Base-by-base conservation (phyloP, 2,888 invertebrate genomes). In the Aquatica leii region DNA sequence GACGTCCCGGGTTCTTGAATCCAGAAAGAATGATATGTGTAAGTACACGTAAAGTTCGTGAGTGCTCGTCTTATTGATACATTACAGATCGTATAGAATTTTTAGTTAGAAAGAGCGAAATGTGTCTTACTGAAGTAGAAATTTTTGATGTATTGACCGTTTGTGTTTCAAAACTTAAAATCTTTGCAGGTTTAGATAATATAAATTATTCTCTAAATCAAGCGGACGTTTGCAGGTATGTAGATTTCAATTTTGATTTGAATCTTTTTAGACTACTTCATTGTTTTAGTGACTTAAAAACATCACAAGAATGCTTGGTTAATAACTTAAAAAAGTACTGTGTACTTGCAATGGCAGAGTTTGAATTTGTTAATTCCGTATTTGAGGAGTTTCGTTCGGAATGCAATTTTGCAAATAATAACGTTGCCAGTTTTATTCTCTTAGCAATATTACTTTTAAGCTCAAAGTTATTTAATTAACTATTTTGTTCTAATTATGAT, bases 201-300 rank as follows among this genome's bases (percentile, higher is more conserved):
- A 20, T n/a, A 2, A 8, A 11, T 5, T 11, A 18, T 46, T 46
- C 46, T 1, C 18, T 46, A 18, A 18, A 15, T 3, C 17, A 46
- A 20, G 1, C 4, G 1, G 17, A 11, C 1, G 20, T 46, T 18
- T 46, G 46, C n/a, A 46, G 46, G 46, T 46, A 46, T 18, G 20
- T 37, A 6, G 2, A 37, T 37, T 37, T n/a, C n/a, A n/a, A n/a
- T n/a, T n/a, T n/a, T n/a, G n/a, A n/a, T n/a, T n/a, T n/a, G n/a
- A n/a, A n/a, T n/a, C n/a, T n/a, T n/a, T n/a, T n/a, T n/a, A n/a
- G n/a, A n/a, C n/a, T n/a, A n/a, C n/a, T n/a, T 3, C 1, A 3
- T 43, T 46, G 2, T 46, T 46, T 3, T 46, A 46, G 46, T 20
- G 46, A 46, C n/a, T 46, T 46, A 46, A 3, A 46, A 18, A 20